Evolutionary conservation across 2,797 vertebrate species (phyloP).

Genomic region (Nyctibius grandis): DNA sequence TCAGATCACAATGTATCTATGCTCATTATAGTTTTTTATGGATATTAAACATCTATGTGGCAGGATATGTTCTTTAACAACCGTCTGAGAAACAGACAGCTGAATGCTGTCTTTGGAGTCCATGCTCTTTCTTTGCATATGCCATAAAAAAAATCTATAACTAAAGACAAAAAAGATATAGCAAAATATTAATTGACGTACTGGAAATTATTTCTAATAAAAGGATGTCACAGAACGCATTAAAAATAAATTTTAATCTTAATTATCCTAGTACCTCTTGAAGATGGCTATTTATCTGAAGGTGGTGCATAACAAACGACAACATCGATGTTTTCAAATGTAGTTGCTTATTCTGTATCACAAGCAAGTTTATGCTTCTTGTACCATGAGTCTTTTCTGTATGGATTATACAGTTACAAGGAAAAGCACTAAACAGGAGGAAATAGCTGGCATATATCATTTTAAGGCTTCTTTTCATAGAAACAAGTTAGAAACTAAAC

Average conservation of each 20-base stretch:
- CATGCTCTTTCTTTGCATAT: not conserved
- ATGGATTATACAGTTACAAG: not conserved
- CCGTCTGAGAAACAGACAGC: not conserved
- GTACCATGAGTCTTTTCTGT: not conserved
- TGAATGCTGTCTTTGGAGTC: not conserved
- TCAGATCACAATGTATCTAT: not conserved
- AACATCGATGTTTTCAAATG: not conserved
- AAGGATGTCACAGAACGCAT: not conserved
- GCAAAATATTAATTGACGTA: not conserved
- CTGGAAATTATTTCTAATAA: not conserved
- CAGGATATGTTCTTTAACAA: not conserved
- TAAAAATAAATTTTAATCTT: not conserved
- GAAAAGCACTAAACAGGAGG: not conserved
- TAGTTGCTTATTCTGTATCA: not conserved
- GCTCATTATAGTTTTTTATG: not conserved
- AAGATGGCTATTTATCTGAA: not conserved
- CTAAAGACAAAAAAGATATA: not conserved
- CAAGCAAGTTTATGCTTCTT: too few species aligned
- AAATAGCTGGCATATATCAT: not conserved
- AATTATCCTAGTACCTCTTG: not conserved
- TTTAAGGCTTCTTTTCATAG: not conserved
- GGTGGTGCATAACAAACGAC: not conserved
- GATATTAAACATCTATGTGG: not conserved
- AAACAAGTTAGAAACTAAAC: not conserved
- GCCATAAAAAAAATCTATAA: not conserved